Base-by-base conservation (phyloP, 2,888 invertebrate species). In the Troides helena region DNA sequence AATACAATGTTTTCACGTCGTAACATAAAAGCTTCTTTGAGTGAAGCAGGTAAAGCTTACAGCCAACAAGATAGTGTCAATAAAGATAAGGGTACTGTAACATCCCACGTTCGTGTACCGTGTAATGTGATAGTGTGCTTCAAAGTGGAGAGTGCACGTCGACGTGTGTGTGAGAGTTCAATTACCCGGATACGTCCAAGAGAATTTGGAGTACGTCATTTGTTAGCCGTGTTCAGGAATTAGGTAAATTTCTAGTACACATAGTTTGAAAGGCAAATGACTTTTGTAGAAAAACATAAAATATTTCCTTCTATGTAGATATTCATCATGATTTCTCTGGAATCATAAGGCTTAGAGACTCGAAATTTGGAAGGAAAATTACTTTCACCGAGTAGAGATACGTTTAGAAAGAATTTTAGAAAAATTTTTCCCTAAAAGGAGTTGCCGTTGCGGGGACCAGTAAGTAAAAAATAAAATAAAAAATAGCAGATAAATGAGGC, bases 11-110 rank as follows among this genome's bases (percentile, higher is more conserved):
- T 58, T 50, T 50, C 36, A 66, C n/a, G n/a, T 18, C 18, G 30
- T n/a, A 36, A 12, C 30, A 46, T 50, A 53, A 67, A 62, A 67
- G 67, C 62, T 67, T 23, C 43, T 56, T n/a, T 25, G 50, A 57
- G 56, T 56, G 53, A 67, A 67, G 50, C 62, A 56, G 23, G 67
- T 61, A 61, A 53, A 56, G 67, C 67, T 62, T 46, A 67, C 62
- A 21, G 46, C 25, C 61, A 62, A 66, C 66, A 63, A 63, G 68
- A 68, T 68, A 68, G 68, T 68, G 68, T 63, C 62, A 68, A 68
- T 62, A 63, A 58, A 68, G 62, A 58, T 68, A 67, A 60, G 30
- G 67, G 56, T 39, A 61, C 46, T 43, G 57, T 58, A 58, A 58
- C 21, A 58, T 58, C 21, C n/a, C 43, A 43, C 56, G 56, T 53